Evolutionary conservation across 2,888 invertebrate genomes (phyloP).

Genomic region (Xestobium rufovillosum): DNA sequence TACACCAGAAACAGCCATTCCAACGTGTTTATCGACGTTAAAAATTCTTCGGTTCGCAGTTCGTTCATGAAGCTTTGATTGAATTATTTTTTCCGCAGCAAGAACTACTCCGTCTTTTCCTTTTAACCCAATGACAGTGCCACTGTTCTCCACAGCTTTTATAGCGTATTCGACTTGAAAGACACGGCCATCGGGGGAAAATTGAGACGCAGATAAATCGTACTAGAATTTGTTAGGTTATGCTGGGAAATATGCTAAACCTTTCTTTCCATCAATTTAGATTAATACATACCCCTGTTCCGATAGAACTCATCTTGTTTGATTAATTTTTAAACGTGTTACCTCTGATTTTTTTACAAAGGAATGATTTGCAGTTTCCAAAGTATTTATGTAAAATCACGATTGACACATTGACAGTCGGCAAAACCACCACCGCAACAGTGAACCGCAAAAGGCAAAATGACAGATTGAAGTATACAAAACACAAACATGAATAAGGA

Average conservation of each 20-base stretch:
- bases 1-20: slow-evolving; percentile 88
- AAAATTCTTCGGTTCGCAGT: slow-evolving; percentile 89
- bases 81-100: slow-evolving; percentile 94
- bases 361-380: too few species aligned
- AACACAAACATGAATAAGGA: too few species aligned
- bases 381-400: too few species aligned
- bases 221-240: slow-evolving; percentile 58
- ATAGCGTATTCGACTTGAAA: slow-evolving; percentile 99
- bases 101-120: slow-evolving; percentile 96
- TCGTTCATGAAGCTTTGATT: slow-evolving; percentile 86
- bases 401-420: too few species aligned
- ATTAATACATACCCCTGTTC: slow-evolving; percentile 76
- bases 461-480: too few species aligned
- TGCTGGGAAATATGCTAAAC: slow-evolving; percentile 8
- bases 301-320: slow-evolving; percentile 93
- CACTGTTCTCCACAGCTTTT: slow-evolving; percentile 88
- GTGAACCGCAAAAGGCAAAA: too few species aligned
- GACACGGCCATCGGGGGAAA: slow-evolving; percentile 97
- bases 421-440: too few species aligned
- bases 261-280: slow-evolving; percentile 10
- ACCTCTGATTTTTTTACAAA: too few species aligned
- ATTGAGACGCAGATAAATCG: slow-evolving; percentile 99
- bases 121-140: slow-evolving; percentile 89
- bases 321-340: too few species aligned
- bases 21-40: slow-evolving; percentile 88